These are phyloP conservation scores for Tinea trinotella DNA, from an alignment of 2,888 invertebrate genomes.

Conservation along the genomic window DNA sequence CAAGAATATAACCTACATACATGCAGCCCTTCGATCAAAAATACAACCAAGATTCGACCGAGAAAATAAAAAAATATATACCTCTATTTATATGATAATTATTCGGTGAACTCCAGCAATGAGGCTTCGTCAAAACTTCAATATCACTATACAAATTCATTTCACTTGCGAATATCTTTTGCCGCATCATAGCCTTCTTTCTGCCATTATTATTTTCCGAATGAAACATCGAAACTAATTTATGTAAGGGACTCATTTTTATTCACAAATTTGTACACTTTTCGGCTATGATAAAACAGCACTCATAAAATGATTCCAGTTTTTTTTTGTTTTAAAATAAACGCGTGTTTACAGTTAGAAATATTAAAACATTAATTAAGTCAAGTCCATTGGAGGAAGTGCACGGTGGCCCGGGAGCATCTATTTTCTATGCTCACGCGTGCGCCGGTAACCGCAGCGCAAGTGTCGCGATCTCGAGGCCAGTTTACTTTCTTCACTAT, in stretches of 20 bases:
- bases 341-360: not conserved
- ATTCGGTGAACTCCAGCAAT: conserved; percentile 67
- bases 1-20: no score
- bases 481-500: conserved; percentile 4
- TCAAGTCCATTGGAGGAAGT: conserved; percentile 8
- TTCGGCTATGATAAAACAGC: no score
- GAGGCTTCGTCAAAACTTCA: conserved; percentile 61
- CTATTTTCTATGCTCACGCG: conserved; percentile 12
- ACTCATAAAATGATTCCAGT: no score
- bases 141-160: conserved; percentile 55
- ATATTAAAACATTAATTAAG: not conserved
- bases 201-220: conserved; percentile 64
- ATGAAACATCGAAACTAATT: conserved; percentile 75
- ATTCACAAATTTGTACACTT: no score
- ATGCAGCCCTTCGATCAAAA: no score
- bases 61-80: conserved; percentile 29
- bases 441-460: conserved; percentile 12
- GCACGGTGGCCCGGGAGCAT: not conserved
- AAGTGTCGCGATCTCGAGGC: not conserved
- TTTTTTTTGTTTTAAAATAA: not conserved
- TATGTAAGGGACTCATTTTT: conserved; percentile 74
- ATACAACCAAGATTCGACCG: no score
- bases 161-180: conserved; percentile 74
- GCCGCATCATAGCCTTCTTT: conserved; percentile 41
- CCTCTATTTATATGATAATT: conserved; percentile 58